A percentile compares a stretch with the other conserved stretches of the same genome.
Evolutionary conservation across 2,113 vertebrate genomes (phyloP).

Genomic region (Triplophysa siluroides): DNA sequence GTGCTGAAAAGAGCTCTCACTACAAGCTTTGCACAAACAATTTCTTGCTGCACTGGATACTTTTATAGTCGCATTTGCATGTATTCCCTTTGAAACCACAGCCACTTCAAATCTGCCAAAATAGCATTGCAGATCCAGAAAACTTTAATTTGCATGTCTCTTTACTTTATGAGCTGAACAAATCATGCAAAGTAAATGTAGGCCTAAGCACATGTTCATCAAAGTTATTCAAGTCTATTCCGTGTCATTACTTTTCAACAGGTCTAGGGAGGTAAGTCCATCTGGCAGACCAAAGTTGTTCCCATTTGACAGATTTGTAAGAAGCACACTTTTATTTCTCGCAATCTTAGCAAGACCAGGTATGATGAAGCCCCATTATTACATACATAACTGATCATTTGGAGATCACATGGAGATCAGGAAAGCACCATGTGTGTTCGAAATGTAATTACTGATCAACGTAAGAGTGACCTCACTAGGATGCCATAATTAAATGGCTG

Average conservation of each 20-base stretch:
- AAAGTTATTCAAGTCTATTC: neutral
- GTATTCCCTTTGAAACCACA: neutral
- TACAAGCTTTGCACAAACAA: conserved; percentile 12
- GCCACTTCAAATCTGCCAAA: neutral
- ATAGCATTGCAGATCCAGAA: neutral
- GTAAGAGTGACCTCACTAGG: conserved; percentile 13
- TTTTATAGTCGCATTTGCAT: neutral
- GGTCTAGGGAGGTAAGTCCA: neutral
- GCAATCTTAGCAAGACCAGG: conserved; percentile 6
- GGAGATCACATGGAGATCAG: conserved; percentile 15
- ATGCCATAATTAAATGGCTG: conserved; percentile 17
- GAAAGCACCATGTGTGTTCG: conserved; percentile 40
- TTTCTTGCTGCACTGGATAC: neutral
- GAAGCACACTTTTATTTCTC: neutral
- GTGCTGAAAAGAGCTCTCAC: conserved; percentile 50
- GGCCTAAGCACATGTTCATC: neutral
- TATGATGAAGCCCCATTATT: conserved; percentile 44
- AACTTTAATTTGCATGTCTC: neutral
- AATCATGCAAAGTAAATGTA: neutral
- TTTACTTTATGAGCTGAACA: neutral
- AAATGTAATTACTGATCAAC: conserved; percentile 44
- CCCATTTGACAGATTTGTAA: conserved; percentile 17
- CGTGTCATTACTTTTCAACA: conserved; percentile 4
- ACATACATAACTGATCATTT: conserved; percentile 22
- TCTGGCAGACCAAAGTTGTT: conserved; percentile 17